Evolutionary conservation across 2,113 vertebrate species (phyloP), one percentile per base, ranked within the genome.

Genomic region (Festucalex cinctus): DNA sequence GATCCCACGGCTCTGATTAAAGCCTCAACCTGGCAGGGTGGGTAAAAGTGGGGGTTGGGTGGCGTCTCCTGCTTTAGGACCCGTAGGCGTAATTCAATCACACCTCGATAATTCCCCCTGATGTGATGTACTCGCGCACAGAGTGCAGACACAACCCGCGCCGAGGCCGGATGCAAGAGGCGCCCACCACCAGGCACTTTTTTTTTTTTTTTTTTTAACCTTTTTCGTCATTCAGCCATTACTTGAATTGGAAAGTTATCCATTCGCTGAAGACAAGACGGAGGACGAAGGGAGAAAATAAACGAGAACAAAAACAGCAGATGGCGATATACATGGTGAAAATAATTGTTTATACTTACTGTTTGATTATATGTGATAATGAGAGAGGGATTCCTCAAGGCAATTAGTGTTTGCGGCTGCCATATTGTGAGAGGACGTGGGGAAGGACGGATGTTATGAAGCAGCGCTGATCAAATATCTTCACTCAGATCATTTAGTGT

Each of bases 311-410:
- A 85, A 88, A 89, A 85, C 85, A 87, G 70, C 89, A 90, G 89
- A 89, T 90, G 89, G 86, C 76, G 65, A 84, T 82, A 82, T 80
- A 77, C 83, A 86, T 84, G 78, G 77, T 78, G 84, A 89, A 87
- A 89, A 86, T 84, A 65, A 87, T 85, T 88, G 86, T 89, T 89
- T 86, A 84, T 89, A 87, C 87, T 89, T 89, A 88, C 86, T 86
- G 86, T 89, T 89, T 88, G 87, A 89, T 89, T 90, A 88, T 83
- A 87, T 85, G 89, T 89, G 88, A 89, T 90, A 89, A 90, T 89
- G 84, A 85, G 81, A 85, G 82, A 66, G 79, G 82, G 81, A 86
- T 85, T 90, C 89, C 86, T 90, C 81, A 80, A 80, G 87, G 89
- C 86, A 90, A 90, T 90, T 89, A 89, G 80, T 78, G 83, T 85